Conservation (phyloP, 2,113 vertebrate species). For the Emydura subglobosa region DNA sequence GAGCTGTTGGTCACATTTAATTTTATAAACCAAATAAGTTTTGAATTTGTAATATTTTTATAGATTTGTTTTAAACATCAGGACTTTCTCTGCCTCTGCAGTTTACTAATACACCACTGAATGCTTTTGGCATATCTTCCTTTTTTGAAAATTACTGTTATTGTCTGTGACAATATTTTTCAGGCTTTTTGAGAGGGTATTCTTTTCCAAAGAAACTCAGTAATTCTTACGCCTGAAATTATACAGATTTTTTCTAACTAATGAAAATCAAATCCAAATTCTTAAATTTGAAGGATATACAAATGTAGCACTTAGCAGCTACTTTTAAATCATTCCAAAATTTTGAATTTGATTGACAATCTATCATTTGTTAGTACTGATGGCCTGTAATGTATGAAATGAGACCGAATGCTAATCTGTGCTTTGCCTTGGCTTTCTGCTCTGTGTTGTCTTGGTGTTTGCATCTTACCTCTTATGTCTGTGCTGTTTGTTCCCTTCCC, state of each 20-base stretch:
- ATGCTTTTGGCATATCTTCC: conserved; percentile 53
- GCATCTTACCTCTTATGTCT: conserved; percentile 85
- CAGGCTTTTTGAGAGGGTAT: conserved; percentile 54
- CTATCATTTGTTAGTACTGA: conserved; percentile 59
- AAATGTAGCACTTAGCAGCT: conserved; percentile 23
- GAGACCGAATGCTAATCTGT: conserved; percentile 93
- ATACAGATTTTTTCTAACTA: conserved; percentile 43
- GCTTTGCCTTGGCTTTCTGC: conserved; percentile 98
- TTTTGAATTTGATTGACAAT: conserved; percentile 46
- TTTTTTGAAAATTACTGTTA: conserved; percentile 42
- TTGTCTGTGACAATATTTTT: conserved; percentile 51
- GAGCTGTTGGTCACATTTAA: conserved; percentile 74
- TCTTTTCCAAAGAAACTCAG: conserved; percentile 42
- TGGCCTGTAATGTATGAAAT: conserved; percentile 76
- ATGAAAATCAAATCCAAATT: conserved; percentile 76
- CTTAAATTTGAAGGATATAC: conserved; percentile 55
- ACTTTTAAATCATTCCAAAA: conserved; percentile 42
- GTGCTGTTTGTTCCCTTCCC: conserved; percentile 86
- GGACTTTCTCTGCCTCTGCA: conserved; percentile 64
- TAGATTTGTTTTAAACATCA: neutral
- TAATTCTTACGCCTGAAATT: conserved; percentile 37
- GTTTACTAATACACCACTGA: conserved; percentile 55
- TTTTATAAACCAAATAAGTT: conserved; percentile 60
- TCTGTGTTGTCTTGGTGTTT: conserved; percentile 90
- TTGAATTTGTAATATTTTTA: conserved; percentile 42